Conservation (phyloP, 2,888 invertebrate genomes). For the Plebejus anna region DNA sequence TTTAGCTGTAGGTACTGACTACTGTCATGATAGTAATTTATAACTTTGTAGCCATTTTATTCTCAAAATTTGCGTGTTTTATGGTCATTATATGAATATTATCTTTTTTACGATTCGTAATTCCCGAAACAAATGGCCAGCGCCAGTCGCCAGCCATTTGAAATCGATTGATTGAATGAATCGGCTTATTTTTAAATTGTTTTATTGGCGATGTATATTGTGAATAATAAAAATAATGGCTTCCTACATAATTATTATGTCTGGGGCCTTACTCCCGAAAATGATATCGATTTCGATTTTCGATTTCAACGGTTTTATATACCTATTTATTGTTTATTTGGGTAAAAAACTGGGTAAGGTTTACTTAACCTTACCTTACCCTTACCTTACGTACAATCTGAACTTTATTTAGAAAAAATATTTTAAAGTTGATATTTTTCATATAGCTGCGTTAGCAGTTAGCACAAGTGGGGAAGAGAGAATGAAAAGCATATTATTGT, state of each 20-base stretch:
- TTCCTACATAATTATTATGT: not conserved
- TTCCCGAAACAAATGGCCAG: not conserved
- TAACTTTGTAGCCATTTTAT: not conserved
- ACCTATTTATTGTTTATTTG: too few relatives aligned
- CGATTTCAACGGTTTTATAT: too few relatives aligned
- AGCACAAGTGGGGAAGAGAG: too few relatives aligned
- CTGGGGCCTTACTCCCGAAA: too few relatives aligned
- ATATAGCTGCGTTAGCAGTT: too few relatives aligned
- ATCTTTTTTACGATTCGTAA: not conserved
- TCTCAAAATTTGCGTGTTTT: not conserved
- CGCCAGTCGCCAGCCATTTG: not conserved
- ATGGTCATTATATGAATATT: not conserved
- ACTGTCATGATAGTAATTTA: not conserved
- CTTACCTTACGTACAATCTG: too few relatives aligned
- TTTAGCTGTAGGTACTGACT: not conserved
- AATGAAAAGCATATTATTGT: too few relatives aligned
- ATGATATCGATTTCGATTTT: too few relatives aligned
- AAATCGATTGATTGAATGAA: slow-evolving; percentile 8
- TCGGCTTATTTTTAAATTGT: not conserved
- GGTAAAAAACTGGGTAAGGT: too few relatives aligned
- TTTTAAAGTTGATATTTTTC: too few relatives aligned
- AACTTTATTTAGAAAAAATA: too few relatives aligned
- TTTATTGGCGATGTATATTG: not conserved
- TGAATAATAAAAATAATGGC: not conserved
- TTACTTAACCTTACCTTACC: too few relatives aligned